Evolutionary conservation across 2,113 vertebrate genomes (phyloP).

Genomic region (Prochilodus magdalenae): DNA sequence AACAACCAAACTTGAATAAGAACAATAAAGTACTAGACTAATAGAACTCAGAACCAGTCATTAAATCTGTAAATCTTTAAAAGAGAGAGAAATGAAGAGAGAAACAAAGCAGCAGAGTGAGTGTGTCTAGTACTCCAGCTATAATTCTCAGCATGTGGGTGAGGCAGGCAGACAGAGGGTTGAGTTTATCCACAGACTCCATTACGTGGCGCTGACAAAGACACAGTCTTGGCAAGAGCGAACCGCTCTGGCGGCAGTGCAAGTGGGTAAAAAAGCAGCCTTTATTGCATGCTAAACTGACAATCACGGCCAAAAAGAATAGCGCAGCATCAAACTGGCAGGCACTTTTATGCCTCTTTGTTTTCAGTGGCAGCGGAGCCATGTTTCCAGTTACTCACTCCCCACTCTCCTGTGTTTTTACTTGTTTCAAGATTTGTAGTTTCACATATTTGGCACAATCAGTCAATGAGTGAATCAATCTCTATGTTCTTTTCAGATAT

Average conservation of each 20-base stretch:
- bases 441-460: not conserved
- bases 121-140: not conserved
- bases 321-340: not conserved
- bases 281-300: not conserved
- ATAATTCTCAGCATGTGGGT: conserved; percentile 27
- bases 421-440: conserved; percentile 9
- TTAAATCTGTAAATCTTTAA: not conserved
- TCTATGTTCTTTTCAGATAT: not conserved
- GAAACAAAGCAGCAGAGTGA: not conserved
- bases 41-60: not conserved
- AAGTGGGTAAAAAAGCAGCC: conserved; percentile 1
- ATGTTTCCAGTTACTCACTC: conserved; percentile 7
- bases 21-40: not conserved
- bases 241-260: not conserved
- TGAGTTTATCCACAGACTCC: conserved; percentile 40
- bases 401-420: not conserved
- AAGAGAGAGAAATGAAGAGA: not conserved
- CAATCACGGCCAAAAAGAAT: not conserved
- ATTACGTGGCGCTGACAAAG: conserved; percentile 14
- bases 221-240: conserved; percentile 7
- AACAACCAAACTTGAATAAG: not conserved
- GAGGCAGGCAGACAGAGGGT: conserved; percentile 28
- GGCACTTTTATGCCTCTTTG: not conserved
- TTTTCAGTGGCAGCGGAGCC: conserved; percentile 1
- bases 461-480: not conserved